Conservation (phyloP, 2,797 vertebrate genomes). For the Sebastes oblongus region DNA sequence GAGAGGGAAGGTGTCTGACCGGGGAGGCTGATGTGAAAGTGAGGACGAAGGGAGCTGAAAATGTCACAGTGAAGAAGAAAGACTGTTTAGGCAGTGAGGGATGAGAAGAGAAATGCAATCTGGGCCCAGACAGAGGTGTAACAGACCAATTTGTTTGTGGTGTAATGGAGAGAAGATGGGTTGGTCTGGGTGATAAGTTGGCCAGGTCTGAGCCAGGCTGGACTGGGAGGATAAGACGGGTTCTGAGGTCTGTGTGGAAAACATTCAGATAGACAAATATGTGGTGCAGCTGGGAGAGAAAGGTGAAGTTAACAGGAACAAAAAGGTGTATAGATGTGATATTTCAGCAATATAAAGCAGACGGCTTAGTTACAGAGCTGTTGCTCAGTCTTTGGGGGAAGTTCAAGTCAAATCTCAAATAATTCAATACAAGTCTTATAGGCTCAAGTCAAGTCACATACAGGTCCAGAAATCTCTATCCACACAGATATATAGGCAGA, state of each 20-base stretch:
- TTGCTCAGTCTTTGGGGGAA: slow-evolving; percentile 25
- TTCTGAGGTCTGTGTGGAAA: slow-evolving; percentile 58
- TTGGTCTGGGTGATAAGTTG: slow-evolving; percentile 71
- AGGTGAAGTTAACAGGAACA: slow-evolving; percentile 28
- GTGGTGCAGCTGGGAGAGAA: slow-evolving; percentile 32
- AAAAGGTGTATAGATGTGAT: slow-evolving; percentile 28
- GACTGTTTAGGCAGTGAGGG: slow-evolving; percentile 74
- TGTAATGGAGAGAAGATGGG: slow-evolving; percentile 78
- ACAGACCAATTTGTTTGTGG: slow-evolving; percentile 83
- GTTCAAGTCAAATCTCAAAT: slow-evolving; percentile 16
- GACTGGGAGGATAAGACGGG: slow-evolving; percentile 65
- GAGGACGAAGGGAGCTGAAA: slow-evolving; percentile 59
- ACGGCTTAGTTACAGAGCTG: slow-evolving; percentile 21
- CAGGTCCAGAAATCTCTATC: background rate
- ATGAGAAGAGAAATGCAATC: slow-evolving; percentile 84
- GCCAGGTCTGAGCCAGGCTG: slow-evolving; percentile 59
- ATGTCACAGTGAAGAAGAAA: slow-evolving; percentile 75
- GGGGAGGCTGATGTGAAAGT: slow-evolving; percentile 28
- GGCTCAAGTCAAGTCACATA: background rate
- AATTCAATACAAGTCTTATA: background rate
- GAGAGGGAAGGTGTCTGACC: slow-evolving; percentile 39
- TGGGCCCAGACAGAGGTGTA: slow-evolving; percentile 80
- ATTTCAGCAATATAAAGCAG: slow-evolving; percentile 29
- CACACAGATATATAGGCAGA: background rate
- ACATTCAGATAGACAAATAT: slow-evolving; percentile 63